These are phyloP conservation scores for Tipula vernalis DNA, from an alignment of 2,888 invertebrate species.

Conservation along the genomic window DNA sequence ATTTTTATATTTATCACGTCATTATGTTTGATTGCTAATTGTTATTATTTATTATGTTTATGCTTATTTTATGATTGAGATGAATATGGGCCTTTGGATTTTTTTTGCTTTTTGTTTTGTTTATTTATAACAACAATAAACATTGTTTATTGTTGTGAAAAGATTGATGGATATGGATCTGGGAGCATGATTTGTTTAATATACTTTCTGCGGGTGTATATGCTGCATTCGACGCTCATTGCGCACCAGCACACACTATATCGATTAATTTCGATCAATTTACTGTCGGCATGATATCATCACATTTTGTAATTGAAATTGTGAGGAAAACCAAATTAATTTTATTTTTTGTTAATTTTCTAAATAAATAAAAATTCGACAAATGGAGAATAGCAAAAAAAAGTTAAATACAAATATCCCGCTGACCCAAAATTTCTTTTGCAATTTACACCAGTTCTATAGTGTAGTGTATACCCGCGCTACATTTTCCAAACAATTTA, in stretches of 20 bases:
- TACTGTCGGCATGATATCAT: background rate
- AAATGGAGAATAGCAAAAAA: background rate
- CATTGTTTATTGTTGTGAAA: background rate
- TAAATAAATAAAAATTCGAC: background rate
- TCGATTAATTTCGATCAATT: background rate
- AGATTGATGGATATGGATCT: background rate
- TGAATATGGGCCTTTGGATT: background rate
- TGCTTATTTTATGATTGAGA: background rate
- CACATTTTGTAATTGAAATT: background rate
- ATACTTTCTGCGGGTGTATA: background rate
- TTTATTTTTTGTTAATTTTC: background rate
- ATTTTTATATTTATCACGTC: background rate
- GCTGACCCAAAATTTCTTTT: background rate
- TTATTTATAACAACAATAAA: background rate
- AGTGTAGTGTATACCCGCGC: too few relatives aligned
- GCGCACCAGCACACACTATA: background rate
- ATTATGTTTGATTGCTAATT: background rate
- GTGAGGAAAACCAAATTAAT: background rate
- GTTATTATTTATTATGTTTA: background rate
- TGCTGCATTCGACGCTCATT: background rate
- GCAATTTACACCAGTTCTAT: background rate
- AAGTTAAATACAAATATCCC: background rate
- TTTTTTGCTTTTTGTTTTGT: background rate
- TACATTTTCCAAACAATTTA: background rate
- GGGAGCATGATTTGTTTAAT: background rate